Conservation (phyloP, 2,888 invertebrate genomes). For the Neocrepidodera transversa region DNA sequence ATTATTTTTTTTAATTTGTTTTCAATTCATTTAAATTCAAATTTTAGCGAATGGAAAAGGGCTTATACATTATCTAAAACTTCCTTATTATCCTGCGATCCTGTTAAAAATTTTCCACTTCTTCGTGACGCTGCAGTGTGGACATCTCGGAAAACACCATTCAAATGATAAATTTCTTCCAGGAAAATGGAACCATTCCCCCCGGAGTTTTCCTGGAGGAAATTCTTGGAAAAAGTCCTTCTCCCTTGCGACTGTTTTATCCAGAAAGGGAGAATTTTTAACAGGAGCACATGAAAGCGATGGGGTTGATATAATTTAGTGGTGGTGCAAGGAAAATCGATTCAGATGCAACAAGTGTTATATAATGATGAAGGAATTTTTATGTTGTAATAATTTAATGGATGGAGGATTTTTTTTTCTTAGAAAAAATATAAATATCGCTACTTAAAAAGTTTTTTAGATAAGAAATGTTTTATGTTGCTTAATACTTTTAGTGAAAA, state of each 20-base stretch:
- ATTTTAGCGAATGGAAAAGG: too few relatives aligned
- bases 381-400: background rate
- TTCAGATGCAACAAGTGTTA: background rate
- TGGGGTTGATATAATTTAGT: background rate
- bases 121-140: constrained; percentile 1
- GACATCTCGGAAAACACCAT: background rate
- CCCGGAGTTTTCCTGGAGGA: background rate
- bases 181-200: background rate
- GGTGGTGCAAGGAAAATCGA: background rate
- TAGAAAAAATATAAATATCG: background rate
- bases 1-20: too few relatives aligned
- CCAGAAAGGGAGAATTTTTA: constrained; percentile 1
- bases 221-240: background rate
- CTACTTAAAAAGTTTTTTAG: background rate
- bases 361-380: background rate
- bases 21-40: too few relatives aligned
- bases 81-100: background rate
- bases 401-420: background rate
- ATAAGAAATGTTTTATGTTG: constrained; percentile 4
- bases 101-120: background rate
- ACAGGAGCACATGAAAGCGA: background rate
- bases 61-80: too few relatives aligned
- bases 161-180: background rate
- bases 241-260: background rate
- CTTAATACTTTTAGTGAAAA: background rate